Evolutionary conservation across 2,797 vertebrate species (phyloP).

Genomic region (Anguilla obscura): DNA sequence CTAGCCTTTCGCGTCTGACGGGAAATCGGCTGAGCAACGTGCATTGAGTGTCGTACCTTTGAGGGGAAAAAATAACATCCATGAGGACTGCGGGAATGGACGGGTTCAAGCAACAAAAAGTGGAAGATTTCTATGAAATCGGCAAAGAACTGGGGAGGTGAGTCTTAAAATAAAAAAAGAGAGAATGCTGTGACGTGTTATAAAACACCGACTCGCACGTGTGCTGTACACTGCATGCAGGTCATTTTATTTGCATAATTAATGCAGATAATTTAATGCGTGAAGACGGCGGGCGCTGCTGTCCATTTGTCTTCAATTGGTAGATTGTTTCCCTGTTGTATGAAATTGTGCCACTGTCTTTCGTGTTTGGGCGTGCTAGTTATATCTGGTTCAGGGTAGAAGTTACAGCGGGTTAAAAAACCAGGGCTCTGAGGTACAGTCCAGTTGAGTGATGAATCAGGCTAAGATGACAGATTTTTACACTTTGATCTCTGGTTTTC

Average conservation of each 20-base stretch:
- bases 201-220: background rate
- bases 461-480: background rate
- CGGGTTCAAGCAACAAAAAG: constrained; percentile 91
- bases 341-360: background rate
- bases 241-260: background rate
- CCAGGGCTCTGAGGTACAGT: background rate
- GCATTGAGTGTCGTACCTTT: constrained; percentile 39
- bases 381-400: background rate
- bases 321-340: background rate
- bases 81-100: constrained; percentile 89
- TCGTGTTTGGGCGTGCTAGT: background rate
- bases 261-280: background rate
- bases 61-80: constrained; percentile 58
- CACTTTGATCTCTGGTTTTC: background rate
- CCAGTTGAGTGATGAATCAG: background rate
- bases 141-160: constrained; percentile 91
- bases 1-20: constrained; percentile 33
- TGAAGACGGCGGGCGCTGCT: background rate
- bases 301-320: background rate
- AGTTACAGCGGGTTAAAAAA: background rate
- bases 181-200: background rate
- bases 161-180: constrained; percentile 47
- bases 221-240: background rate
- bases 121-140: constrained; percentile 92
- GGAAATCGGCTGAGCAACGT: constrained; percentile 28